phyloP scores from a whole-genome alignment of 2,113 vertebrate genomes.

The Mobula hypostoma region DNA sequence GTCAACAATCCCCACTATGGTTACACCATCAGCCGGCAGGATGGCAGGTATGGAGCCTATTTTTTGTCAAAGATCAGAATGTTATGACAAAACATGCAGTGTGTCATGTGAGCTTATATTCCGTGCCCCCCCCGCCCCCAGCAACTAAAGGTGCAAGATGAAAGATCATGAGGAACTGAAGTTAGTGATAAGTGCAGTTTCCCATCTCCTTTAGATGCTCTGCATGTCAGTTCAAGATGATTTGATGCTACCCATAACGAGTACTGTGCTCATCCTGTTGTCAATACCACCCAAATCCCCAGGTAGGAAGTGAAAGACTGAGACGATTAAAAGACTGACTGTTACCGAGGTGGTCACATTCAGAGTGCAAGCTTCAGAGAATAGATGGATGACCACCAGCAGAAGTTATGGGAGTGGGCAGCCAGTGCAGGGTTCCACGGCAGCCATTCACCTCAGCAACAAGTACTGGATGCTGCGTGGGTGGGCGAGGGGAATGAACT shows the following conservation, averaged over 20 bases:
- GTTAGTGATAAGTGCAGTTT: background rate
- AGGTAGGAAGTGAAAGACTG: background rate
- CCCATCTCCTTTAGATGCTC: background rate
- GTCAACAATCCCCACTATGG: conserved; percentile 81
- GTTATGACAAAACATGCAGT: background rate
- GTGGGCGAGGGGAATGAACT: too few species aligned
- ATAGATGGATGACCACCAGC: too few species aligned
- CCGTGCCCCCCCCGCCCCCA: too few species aligned
- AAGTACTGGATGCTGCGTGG: too few species aligned
- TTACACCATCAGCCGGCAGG: conserved; percentile 89
- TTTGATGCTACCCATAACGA: background rate
- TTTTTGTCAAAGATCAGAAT: background rate
- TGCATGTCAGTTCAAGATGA: background rate
- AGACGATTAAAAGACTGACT: too few species aligned
- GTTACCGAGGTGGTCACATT: too few species aligned
- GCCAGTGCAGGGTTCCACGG: too few species aligned
- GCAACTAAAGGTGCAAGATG: background rate
- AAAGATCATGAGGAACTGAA: background rate
- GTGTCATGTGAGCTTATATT: background rate
- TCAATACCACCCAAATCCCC: background rate
- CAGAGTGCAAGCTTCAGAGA: too few species aligned
- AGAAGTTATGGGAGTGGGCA: too few species aligned
- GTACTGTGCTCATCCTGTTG: background rate
- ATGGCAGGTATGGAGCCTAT: conserved; percentile 74
- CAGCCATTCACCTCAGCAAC: too few species aligned